Percentiles rank a stretch among this genome's conserved stretches.
These are phyloP conservation scores for Rhorus exstirpatorius DNA, from an alignment of 2,888 invertebrate species.

Conservation along the genomic window DNA sequence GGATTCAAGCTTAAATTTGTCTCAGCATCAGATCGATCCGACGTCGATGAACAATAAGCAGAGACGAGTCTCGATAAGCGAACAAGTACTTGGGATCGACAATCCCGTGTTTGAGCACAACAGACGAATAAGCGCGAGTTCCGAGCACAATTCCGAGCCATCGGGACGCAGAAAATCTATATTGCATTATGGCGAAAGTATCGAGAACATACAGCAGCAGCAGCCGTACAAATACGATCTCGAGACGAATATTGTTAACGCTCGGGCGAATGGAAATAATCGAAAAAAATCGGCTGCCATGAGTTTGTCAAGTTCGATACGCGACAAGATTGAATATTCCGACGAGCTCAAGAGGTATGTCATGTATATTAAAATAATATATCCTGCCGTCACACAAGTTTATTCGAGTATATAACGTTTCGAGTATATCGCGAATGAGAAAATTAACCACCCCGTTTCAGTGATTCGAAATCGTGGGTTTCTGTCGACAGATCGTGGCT, in stretches of 20 bases:
- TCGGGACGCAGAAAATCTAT: constrained; percentile 83
- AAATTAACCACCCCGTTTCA: constrained; percentile 44
- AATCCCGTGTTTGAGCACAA: constrained; percentile 83
- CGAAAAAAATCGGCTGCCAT: constrained; percentile 84
- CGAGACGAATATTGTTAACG: too few species aligned
- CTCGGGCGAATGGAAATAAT: constrained; percentile 67
- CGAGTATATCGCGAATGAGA: too few species aligned
- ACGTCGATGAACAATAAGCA: too few species aligned
- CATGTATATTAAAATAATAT: neutral
- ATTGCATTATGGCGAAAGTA: constrained; percentile 81
- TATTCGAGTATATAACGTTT: too few species aligned
- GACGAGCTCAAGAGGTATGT: constrained; percentile 82
- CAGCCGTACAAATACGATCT: constrained; percentile 82
- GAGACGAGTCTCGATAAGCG: constrained; percentile 84
- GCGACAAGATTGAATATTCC: constrained; percentile 84
- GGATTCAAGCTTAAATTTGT: neutral
- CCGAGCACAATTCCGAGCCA: constrained; percentile 80
- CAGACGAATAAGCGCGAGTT: constrained; percentile 80
- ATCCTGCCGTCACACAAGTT: too few species aligned
- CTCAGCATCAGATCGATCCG: too few species aligned
- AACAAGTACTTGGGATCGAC: constrained; percentile 82
- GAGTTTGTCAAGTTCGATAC: constrained; percentile 84
- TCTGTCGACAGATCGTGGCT: constrained; percentile 91
- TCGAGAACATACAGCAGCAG: constrained; percentile 82
- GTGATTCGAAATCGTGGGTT: constrained; percentile 56